A percentile compares a stretch with the other conserved stretches of the same genome.
phyloP scores from a whole-genome alignment of 1,140 invertebrate species.

The Drosophila biarmipes region DNA sequence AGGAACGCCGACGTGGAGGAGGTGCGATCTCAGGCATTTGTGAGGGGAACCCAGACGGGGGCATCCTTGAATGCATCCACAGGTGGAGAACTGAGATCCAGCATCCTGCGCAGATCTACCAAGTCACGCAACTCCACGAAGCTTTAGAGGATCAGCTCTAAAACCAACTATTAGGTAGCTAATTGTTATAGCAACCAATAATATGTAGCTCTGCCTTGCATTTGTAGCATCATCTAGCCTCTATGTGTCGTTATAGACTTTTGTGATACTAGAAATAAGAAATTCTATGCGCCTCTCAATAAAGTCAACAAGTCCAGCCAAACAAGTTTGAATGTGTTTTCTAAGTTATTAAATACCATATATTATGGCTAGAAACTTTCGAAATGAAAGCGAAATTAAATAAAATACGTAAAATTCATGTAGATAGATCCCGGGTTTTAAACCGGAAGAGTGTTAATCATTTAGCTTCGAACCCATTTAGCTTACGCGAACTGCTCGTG shows the following conservation, averaged over 20 bases:
- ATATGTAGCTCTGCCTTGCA: slow-evolving; percentile 38
- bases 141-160: slow-evolving; percentile 36
- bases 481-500: no score
- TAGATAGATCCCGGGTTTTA: not conserved
- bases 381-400: no score
- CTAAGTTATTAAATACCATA: not conserved
- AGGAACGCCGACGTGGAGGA: slow-evolving; percentile 64
- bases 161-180: slow-evolving; percentile 22
- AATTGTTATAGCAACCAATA: slow-evolving; percentile 27
- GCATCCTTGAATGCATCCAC: slow-evolving; percentile 87
- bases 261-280: slow-evolving; percentile 55
- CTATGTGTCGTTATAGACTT: slow-evolving; percentile 39
- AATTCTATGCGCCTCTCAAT: slow-evolving; percentile 21
- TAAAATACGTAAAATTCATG: not conserved
- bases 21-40: slow-evolving; percentile 71
- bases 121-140: slow-evolving; percentile 73
- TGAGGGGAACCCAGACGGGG: slow-evolving; percentile 81
- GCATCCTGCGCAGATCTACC: slow-evolving; percentile 86
- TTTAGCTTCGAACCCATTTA: slow-evolving; percentile 2
- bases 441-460: not conserved
- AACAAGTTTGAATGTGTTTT: not conserved
- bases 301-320: slow-evolving; percentile 9
- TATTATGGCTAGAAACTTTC: no score
- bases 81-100: slow-evolving; percentile 88
- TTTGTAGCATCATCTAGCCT: slow-evolving; percentile 53